Percentiles rank a stretch among this genome's conserved stretches.
These are phyloP conservation scores for Trichechus manatus DNA, from an alignment of 2,113 vertebrate species.

Conservation along the genomic window DNA sequence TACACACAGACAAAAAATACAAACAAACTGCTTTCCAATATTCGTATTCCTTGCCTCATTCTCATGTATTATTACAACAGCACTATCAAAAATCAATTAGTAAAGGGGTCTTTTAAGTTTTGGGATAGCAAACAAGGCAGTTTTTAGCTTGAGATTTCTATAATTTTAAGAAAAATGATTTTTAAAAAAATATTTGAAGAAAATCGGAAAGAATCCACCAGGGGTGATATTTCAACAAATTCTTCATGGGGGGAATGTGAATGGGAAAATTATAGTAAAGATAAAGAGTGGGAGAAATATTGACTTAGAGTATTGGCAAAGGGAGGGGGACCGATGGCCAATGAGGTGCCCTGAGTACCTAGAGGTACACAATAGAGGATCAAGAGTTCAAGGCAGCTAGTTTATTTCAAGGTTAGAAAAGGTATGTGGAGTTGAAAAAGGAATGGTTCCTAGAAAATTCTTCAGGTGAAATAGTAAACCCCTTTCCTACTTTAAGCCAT, in stretches of 20 bases:
- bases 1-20: not conserved
- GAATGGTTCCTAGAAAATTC: not conserved
- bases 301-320: not conserved
- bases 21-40: not conserved
- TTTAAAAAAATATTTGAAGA: not conserved
- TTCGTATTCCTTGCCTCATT: not conserved
- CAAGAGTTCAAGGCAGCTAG: not conserved
- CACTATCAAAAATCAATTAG: not conserved
- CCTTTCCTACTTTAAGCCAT: not conserved
- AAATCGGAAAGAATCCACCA: not conserved
- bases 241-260: not conserved
- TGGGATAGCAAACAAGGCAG: not conserved
- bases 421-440: not conserved
- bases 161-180: not conserved
- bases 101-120: not conserved
- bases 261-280: not conserved
- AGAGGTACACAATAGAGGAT: not conserved
- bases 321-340: rapidly evolving
- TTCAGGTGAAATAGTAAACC: not conserved
- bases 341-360: rapidly evolving
- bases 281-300: not conserved
- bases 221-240: not conserved
- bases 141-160: not conserved
- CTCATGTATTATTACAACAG: not conserved
- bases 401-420: not conserved